Evolutionary conservation across 2,797 vertebrate species (phyloP), one percentile per base, ranked within the genome.

Genomic region (Sebastes steindachneri): DNA sequence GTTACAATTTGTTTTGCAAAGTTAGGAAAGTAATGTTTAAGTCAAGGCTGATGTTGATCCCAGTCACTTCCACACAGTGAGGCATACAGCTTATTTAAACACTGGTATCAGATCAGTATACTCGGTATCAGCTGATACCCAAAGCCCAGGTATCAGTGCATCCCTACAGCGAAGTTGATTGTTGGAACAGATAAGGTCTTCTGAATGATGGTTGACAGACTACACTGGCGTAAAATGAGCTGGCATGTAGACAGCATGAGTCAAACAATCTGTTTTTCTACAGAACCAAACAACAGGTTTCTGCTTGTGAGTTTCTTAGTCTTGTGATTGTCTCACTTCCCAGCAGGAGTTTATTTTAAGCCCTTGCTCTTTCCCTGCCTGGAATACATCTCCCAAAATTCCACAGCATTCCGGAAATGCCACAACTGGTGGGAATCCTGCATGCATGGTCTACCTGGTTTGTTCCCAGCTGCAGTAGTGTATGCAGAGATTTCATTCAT

Each of bases 271-370:
- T 15, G 12, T 21, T n/a, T 70, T 26, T 66, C 23, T 33, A 14
- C 1, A 11, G 5, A 48, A 14, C 9, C 12, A 19, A 63, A 35
- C 7, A 33, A 17, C 35, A 19, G 21, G 21, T 21, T 37, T 60
- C 26, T 54, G 33, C 12, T 23, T 64, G 29, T 35, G 5, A 37
- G 7, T 59, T 70, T 64, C 26, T 41, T 9, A 25, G 3, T 62
- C 37, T 54, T 35, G 45, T 10, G 14, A 65, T 67, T 70, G 23
- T 28, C 31, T 68, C 33, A 3, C 64, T 73, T 84, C 78, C 74
- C 63, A n/a, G 55, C 59, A 55, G 35, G 74, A 68, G 57, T 70
- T 60, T 60, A 78, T 65, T 75, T 82, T 63, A 37, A 82, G 58
- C 10, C 0, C 7, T 17, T 60, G 12, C 2, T 9, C 64, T 73